Base-by-base conservation (phyloP, 2,797 vertebrate genomes). In the Aeoliscus strigatus region DNA sequence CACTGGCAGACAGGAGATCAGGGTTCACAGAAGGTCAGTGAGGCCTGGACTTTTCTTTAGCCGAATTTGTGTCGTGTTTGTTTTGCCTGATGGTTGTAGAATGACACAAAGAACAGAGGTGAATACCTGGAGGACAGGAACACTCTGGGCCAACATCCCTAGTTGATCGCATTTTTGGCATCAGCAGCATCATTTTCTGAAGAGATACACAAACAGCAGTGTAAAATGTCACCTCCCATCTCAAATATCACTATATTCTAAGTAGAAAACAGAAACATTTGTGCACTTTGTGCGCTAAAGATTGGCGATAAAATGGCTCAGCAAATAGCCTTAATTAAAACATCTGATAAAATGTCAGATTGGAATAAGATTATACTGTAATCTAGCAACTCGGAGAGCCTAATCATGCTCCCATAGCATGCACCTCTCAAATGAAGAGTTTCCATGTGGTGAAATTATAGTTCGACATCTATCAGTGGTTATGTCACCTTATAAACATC, bases 41-140 rank as follows among this genome's bases (percentile, higher is more conserved):
- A 28, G 38, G 40, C n/a, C 24, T 10, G 3, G 28, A 40, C 6
- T 31, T 30, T 16, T n/a, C 12, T 24, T 26, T 42, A 33, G 2
- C n/a, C n/a, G n/a, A n/a, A n/a, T n/a, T n/a, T 27, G 9, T 27
- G 41, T 15, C 8, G 9, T 23, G 26, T 29, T 47, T 51, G 51
- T 50, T 18, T 27, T 18, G 23, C 10, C 12, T 38, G 25, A 13
- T n/a, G 18, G 15, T 14, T 27, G 24, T 9, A 27, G 6, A 21
- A 8, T 35, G 7, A 27, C 9, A 34, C 23, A 40, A 43, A 30
- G 4, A 27, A 9, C 11, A 40, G 1, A 51, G 30, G 39, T 43
- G 78, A 84, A 39, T 89, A 96, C 94, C 94, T 90, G 93, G 91
- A 51, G 94, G 93, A 71, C 94, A 97, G 80, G 77, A 63, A 47